Percentiles rank a stretch among this genome's conserved stretches.
Evolutionary conservation across 2,888 invertebrate species (phyloP).

Genomic region (Malthinus seriepunctatus): DNA sequence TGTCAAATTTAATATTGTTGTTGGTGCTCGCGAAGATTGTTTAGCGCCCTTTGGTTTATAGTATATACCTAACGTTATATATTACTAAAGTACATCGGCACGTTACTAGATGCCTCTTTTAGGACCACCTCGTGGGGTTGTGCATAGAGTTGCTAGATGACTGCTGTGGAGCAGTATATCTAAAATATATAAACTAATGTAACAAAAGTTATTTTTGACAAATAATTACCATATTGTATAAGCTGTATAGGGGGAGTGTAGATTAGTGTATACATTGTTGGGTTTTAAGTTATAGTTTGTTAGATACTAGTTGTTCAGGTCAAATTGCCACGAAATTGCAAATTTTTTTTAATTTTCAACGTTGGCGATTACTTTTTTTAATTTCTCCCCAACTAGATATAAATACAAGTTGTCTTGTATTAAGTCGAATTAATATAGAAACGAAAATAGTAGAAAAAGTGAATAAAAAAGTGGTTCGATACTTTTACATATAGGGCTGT

Average conservation of each 20-base stretch:
- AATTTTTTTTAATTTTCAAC: constrained; percentile 10
- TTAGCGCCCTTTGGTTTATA: constrained; percentile 19
- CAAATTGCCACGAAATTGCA: constrained; percentile 10
- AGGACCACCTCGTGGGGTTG: constrained; percentile 17
- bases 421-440: not conserved
- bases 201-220: constrained; percentile 54
- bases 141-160: constrained; percentile 15
- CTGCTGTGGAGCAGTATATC: constrained; percentile 39
- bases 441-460: not conserved
- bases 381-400: not conserved
- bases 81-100: constrained; percentile 15
- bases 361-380: not conserved
- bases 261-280: constrained; percentile 54
- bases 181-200: constrained; percentile 51
- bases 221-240: constrained; percentile 54
- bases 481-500: constrained; percentile 53
- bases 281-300: constrained; percentile 43
- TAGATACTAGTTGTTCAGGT: constrained; percentile 48
- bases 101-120: constrained; percentile 7
- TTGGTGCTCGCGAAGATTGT: constrained; percentile 24
- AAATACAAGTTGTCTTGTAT: no score
- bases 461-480: constrained; percentile 3
- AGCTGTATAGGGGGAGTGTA: constrained; percentile 53
- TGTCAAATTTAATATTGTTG: constrained; percentile 25
- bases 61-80: constrained; percentile 1